Evolutionary conservation across 1,140 invertebrate genomes (phyloP), one percentile per base, ranked within the genome.

Genomic region (Hydropsyche tenuis): DNA sequence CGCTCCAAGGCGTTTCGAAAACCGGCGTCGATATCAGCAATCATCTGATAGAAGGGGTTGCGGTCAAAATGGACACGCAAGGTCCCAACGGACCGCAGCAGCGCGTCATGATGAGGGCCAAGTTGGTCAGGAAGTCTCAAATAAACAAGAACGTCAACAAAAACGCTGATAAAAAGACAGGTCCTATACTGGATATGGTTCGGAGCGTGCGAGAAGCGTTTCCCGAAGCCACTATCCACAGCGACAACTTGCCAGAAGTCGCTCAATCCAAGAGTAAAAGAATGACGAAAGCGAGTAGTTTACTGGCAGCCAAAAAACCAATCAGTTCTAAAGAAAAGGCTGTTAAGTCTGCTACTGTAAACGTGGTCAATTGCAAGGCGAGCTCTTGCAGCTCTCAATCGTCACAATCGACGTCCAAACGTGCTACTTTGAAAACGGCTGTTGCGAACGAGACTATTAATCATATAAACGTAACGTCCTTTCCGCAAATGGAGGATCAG

Each of bases 21-120:
- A 84, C 83, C 12, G 85, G 82, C 0, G 82, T 81, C 20, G 84
- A 82, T 75, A 25, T 82, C 80, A 81, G 83, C 1, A 83, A 86
- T 69, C 85, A 87, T 69, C 76, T 88, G 20, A 90, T 91, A 69
- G 89, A 90, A 75, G 90, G 89, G 1, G 89, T 91, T 0, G 89
- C 89, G 0, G 88, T 90, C 1, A 91, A 91, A 78, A 79, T 91
- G 20, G 89, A 88, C 11, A 88, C 88, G 0, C 88, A 90, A 76
- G 89, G 88, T 16, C 85, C 87, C 4, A 87, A 85, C 37, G 88
- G 88, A 12, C 87, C 88, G 4, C 90, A 89, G 79, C 88, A 88
- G 64, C 84, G 87, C 71, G 87, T 91, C 9, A 85, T 91, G 1
- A 86, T 91, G 82, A 86, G 88, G 63, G 89, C 90, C 1, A 91